Base-by-base conservation (phyloP, 64 coral and sea anemone species). In the Orbicella faveolata region DNA sequence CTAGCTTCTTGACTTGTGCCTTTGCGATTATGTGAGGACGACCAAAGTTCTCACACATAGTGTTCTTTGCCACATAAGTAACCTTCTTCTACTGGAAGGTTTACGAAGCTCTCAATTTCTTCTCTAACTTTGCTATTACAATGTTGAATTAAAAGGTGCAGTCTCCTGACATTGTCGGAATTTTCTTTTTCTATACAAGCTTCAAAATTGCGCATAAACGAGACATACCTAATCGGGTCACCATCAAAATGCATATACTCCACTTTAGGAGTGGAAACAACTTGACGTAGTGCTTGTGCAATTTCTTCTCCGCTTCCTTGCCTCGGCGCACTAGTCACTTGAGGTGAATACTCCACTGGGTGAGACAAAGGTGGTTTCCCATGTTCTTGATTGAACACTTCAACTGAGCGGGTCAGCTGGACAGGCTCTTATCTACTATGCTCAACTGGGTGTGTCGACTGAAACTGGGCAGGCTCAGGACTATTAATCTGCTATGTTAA, bases 211-310 rank as follows among this genome's bases (percentile, higher is more conserved):
- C 33, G 78, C n/a, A 84, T 84, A 69, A 84, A 84, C 62, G 34
- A 84, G 4, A 84, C 81, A 41, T 84, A 84, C 62, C 68, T 84
- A 2, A 84, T 10, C 0, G 61, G 78, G 52, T 62, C 53, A 30
- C 81, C 81, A 84, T 84, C 81, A 11, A 66, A 84, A 34, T 21
- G 2, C 73, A 88, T 76, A 51, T 62, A 88, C 59, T 88, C 72
- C 15, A 88, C 52, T 52, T 83, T 95, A 0, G 93, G 93, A 18
- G 68, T 78, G 15, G 75, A 89, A 73, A 89, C 76, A 37, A 90
- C 82, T 48, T 92, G 82, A 74, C 30, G 21, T 36, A 92, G 23
- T 3, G 64, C 89, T 90, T 59, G 65, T 34, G 59, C 76, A 41
- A 90, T 81, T 9, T 90, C 34, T 80, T 80, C 88, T 81, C 77